phyloP scores from a whole-genome alignment of 1,140 invertebrate genomes.

The Neotoxoptera formosana region DNA sequence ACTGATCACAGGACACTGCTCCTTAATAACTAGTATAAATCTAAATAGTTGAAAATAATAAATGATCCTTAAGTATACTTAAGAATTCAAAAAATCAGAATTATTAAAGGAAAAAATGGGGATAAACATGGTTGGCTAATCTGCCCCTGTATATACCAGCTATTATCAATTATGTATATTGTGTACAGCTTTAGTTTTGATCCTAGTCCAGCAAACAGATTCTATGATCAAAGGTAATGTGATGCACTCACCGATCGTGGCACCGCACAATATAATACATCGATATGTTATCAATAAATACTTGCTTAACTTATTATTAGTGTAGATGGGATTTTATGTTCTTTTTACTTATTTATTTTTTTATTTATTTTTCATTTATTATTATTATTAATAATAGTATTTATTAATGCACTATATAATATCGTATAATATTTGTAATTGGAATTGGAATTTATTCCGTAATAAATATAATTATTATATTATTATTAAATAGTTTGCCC shows the following conservation, averaged over 20 bases:
- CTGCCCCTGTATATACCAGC: background rate
- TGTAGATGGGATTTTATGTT: too few relatives aligned
- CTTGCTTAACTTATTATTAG: too few relatives aligned
- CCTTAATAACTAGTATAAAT: background rate
- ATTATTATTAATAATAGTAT: too few relatives aligned
- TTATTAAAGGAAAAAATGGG: background rate
- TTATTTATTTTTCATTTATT: too few relatives aligned
- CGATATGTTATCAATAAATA: background rate
- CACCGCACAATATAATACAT: background rate
- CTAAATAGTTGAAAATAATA: background rate
- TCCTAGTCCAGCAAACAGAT: background rate
- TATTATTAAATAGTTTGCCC: too few relatives aligned
- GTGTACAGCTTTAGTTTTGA: background rate
- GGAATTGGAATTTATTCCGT: too few relatives aligned
- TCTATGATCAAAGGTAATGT: background rate
- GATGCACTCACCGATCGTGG: background rate
- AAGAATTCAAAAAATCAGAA: background rate
- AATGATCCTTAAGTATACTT: background rate
- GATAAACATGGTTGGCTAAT: background rate
- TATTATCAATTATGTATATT: conserved; percentile 4
- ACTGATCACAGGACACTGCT: background rate
- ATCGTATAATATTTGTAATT: too few relatives aligned
- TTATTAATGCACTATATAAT: too few relatives aligned
- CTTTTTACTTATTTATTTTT: too few relatives aligned
- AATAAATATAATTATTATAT: too few relatives aligned